These are phyloP conservation scores for Xylota segnis DNA, from an alignment of 2,888 invertebrate genomes.

Conservation along the genomic window DNA sequence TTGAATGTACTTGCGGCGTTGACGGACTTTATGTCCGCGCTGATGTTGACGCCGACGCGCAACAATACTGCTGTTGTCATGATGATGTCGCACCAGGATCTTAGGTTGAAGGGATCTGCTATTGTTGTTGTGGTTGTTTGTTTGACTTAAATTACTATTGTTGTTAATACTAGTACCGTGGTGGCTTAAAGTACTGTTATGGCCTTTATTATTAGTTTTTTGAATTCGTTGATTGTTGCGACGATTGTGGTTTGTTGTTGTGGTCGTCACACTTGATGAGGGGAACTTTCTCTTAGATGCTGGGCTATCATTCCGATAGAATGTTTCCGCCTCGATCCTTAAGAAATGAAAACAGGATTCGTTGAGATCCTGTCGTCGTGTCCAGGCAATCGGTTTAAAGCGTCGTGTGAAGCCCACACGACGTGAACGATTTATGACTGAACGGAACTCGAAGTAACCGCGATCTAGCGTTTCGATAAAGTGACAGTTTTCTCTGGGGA, in stretches of 20 bases:
- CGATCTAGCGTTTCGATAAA: conserved; percentile 81
- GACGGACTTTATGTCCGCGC: conserved; percentile 79
- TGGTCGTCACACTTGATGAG: conserved; percentile 40
- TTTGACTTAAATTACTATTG: conserved; percentile 75
- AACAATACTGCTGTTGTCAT: conserved; percentile 79
- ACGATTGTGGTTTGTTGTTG: conserved; percentile 69
- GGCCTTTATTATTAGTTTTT: conserved; percentile 62
- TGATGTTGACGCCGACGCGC: conserved; percentile 78
- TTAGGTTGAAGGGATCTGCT: conserved; percentile 73
- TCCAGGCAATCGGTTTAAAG: conserved; percentile 80
- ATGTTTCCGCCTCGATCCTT: conserved; percentile 79
- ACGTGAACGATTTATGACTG: conserved; percentile 80
- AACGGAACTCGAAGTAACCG: conserved; percentile 81
- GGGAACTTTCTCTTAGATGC: conserved; percentile 25
- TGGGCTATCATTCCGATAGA: conserved; percentile 72
- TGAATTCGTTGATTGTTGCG: conserved; percentile 76
- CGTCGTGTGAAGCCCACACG: conserved; percentile 81
- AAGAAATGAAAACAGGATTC: conserved; percentile 81
- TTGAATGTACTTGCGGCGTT: conserved; percentile 78
- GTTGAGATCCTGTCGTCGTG: conserved; percentile 77
- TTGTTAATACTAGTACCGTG: conserved; percentile 73
- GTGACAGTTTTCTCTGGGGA: conserved; percentile 81
- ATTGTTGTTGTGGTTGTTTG: conserved; percentile 45
- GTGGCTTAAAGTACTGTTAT: conserved; percentile 68
- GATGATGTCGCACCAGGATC: conserved; percentile 81